A percentile compares a stretch with the other conserved stretches of the same genome.
Evolutionary conservation across 1,140 invertebrate genomes (phyloP).

Genomic region (Brachionus calyciflorus): DNA sequence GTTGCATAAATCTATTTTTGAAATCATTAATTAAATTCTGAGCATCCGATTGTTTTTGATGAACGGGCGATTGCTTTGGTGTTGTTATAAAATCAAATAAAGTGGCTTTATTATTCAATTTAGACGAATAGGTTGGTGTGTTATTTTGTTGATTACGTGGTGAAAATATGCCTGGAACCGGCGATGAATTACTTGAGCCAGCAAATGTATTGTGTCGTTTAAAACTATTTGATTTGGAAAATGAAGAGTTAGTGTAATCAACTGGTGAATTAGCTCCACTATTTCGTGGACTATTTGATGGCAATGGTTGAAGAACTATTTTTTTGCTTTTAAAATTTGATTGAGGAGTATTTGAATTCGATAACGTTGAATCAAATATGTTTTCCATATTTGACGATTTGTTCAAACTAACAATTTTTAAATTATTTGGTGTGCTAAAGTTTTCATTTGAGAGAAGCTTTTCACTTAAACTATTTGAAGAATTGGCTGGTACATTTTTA

Average conservation of each 20-base stretch:
- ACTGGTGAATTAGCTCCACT: conserved; percentile 23
- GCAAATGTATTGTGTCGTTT: conserved; percentile 10
- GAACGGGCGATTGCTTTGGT: background rate
- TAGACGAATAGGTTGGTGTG: conserved; percentile 14
- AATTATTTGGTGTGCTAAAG: background rate
- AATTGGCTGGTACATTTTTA: background rate
- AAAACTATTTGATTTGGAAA: background rate
- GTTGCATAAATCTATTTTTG: conserved; percentile 22
- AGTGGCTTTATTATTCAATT: conserved; percentile 19
- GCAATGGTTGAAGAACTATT: conserved; percentile 8
- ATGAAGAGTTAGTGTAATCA: background rate
- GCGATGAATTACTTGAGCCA: conserved; percentile 17
- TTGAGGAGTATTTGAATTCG: background rate
- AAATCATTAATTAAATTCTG: conserved; percentile 9
- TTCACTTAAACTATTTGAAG: background rate
- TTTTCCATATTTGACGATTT: conserved; percentile 13
- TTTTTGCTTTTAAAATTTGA: conserved; percentile 26
- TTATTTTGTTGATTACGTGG: background rate
- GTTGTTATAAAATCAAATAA: conserved; percentile 39
- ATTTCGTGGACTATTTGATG: background rate
- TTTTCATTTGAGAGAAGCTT: background rate
- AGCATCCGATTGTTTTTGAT: background rate
- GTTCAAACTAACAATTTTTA: conserved; percentile 8
- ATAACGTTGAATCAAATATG: conserved; percentile 8
- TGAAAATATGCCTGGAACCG: background rate